Percentiles rank a stretch among this genome's conserved stretches.
phyloP scores from a whole-genome alignment of 2,797 vertebrate species.

The Psittacula derbiana region DNA sequence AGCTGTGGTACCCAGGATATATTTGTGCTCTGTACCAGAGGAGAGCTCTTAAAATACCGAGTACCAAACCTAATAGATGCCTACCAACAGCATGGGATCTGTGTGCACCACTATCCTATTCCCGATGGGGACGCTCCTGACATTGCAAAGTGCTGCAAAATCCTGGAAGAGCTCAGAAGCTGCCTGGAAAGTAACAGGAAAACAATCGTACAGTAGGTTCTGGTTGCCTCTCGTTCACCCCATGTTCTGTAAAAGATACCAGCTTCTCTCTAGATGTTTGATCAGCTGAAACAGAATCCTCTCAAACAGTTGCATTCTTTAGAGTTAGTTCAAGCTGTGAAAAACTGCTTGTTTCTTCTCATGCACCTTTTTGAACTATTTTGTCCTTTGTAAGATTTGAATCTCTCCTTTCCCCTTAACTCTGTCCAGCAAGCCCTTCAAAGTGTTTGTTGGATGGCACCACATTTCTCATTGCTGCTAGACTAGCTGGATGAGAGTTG shows the following conservation, averaged over 20 bases:
- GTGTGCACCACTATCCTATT: constrained; percentile 86
- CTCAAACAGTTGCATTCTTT: neutral
- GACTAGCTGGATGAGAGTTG: neutral
- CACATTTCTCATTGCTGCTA: neutral
- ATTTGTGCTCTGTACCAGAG: constrained; percentile 91
- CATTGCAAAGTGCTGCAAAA: constrained; percentile 81
- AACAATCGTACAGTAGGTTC: constrained; percentile 86
- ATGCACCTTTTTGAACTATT: neutral
- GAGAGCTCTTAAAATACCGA: constrained; percentile 85
- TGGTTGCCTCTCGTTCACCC: neutral
- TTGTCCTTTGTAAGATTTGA: neutral
- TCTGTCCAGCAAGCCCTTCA: neutral
- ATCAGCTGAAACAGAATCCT: neutral
- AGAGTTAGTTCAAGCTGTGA: neutral
- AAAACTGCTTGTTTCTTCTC: neutral
- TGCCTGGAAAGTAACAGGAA: constrained; percentile 81
- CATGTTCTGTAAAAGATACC: neutral
- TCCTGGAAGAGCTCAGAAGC: constrained; percentile 82
- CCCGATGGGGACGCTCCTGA: constrained; percentile 83
- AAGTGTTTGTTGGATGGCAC: neutral
- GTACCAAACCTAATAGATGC: constrained; percentile 85
- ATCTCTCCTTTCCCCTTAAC: neutral
- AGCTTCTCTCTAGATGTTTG: neutral
- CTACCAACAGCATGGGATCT: constrained; percentile 80
- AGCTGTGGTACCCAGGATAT: constrained; percentile 84